A percentile compares a stretch with the other conserved stretches of the same genome.
Conservation (phyloP, 2,797 vertebrate species). For the Ctenopoma multispine region DNA sequence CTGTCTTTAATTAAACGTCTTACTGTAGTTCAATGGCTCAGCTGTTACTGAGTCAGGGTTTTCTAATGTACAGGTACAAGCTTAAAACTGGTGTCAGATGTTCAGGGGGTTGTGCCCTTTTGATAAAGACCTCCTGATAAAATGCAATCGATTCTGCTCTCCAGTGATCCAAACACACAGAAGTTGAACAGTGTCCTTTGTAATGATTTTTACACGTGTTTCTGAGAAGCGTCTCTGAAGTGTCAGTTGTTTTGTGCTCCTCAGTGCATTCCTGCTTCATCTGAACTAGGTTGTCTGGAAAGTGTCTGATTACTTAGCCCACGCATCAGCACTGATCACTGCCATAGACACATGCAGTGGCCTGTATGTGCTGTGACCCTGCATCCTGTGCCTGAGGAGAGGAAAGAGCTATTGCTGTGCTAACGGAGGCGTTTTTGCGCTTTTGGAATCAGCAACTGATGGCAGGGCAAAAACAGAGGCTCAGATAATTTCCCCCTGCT, state of each 20-base stretch:
- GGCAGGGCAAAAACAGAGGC: constrained; percentile 60
- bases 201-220: constrained; percentile 26
- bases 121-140: not conserved
- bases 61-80: not conserved
- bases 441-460: constrained; percentile 62
- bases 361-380: constrained; percentile 57
- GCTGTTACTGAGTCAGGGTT: constrained; percentile 35
- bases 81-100: constrained; percentile 5
- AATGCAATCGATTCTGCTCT: not conserved
- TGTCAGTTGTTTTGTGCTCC: constrained; percentile 17
- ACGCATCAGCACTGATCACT: constrained; percentile 44
- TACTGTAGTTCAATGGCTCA: constrained; percentile 3
- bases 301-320: constrained; percentile 56
- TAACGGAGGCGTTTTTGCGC: constrained; percentile 33
- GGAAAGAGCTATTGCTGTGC: constrained; percentile 51
- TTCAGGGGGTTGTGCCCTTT: not conserved
- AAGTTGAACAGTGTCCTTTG: not conserved
- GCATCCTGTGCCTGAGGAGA: constrained; percentile 64
- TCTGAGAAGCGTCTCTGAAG: constrained; percentile 16
- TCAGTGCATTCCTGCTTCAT: constrained; percentile 25
- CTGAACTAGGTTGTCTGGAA: constrained; percentile 67
- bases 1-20: constrained; percentile 40
- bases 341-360: constrained; percentile 37
- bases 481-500: constrained; percentile 33
- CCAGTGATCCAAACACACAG: constrained; percentile 1